Evolutionary conservation across 1,140 invertebrate species (phyloP), one percentile per base, ranked within the genome.

Genomic region (Idris sp.): DNA sequence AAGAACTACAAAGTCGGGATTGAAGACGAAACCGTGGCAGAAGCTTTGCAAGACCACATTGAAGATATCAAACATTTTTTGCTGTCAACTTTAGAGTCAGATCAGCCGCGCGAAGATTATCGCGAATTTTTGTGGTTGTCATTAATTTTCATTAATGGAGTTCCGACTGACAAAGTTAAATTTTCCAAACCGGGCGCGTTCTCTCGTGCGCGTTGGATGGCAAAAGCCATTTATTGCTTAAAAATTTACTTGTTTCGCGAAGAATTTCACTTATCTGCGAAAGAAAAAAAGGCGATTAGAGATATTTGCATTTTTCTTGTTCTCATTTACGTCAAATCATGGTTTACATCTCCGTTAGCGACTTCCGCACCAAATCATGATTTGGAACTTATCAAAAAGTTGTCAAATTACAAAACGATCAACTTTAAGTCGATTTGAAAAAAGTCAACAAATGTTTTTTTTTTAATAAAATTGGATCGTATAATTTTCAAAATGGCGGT

Each of bases 191-290:
- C 64, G 11, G 71, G 74, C 49, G 71, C 80, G 14, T 62, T 84
- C 62, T 69, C 78, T 72, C 74, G 79, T 40, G 78, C 83, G 30
- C 41, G 83, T 19, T 85, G 80, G 81, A 83, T 85, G 79, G 74
- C 81, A 62, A 85, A 79, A 76, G 79, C 78, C 18, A 74, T 85
- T 31, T 84, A 84, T 65, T 61, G 58, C 40, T 64, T 86, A 14
- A 84, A 86, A 75, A 79, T 84, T 13, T 84, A 10, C 40, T 54
- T 80, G 28, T 64, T 79, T 26, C 61, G 46, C 4, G 31, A 61
- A n/a, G 48, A 78, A 62, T 79, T 78, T 30, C 40, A 74, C 40
- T 56, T 79, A 26, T 61, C 11, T 9, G 33, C 41, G 6, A 14
- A 35, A 68, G 56, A 59, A 56, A 16, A 46, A 44, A 58, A 53